phyloP scores from a whole-genome alignment of 2,797 vertebrate species.

The Alfaro cultratus region DNA sequence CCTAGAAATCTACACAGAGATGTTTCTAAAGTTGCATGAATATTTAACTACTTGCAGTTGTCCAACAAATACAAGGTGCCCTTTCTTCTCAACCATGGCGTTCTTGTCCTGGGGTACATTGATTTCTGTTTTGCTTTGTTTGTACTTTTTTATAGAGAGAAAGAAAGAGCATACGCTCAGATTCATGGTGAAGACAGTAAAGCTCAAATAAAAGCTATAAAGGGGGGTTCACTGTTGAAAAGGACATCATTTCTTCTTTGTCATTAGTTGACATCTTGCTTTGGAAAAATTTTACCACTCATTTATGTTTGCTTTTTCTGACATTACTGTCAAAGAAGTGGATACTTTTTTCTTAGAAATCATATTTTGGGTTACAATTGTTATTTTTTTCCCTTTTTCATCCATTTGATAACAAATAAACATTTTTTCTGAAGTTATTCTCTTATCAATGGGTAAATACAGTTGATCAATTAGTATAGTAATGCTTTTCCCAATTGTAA shows the following conservation, averaged over 20 bases:
- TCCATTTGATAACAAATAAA: slow-evolving; percentile 92
- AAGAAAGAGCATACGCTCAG: slow-evolving; percentile 69
- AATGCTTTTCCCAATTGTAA: neutral
- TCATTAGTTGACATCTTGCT: slow-evolving; percentile 39
- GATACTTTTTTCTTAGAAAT: slow-evolving; percentile 45
- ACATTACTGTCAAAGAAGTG: slow-evolving; percentile 36
- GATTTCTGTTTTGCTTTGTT: slow-evolving; percentile 22
- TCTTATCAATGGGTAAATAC: slow-evolving; percentile 28
- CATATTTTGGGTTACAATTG: slow-evolving; percentile 57
- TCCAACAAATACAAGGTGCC: slow-evolving; percentile 86
- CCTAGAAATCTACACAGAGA: slow-evolving; percentile 93
- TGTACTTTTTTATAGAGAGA: slow-evolving; percentile 46
- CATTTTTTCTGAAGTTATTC: slow-evolving; percentile 57
- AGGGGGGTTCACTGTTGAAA: slow-evolving; percentile 48
- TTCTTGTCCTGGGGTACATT: slow-evolving; percentile 85
- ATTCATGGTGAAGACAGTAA: slow-evolving; percentile 81
- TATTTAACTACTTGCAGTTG: slow-evolving; percentile 92
- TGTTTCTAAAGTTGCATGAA: slow-evolving; percentile 97
- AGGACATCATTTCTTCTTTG: slow-evolving; percentile 58
- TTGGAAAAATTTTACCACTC: slow-evolving; percentile 71
- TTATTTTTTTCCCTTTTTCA: slow-evolving; percentile 79
- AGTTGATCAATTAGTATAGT: neutral
- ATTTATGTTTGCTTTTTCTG: slow-evolving; percentile 52
- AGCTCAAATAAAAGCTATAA: slow-evolving; percentile 72
- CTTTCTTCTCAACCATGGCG: slow-evolving; percentile 86